A percentile compares a stretch with the other conserved stretches of the same genome.
Conservation (phyloP, 2,797 vertebrate genomes). For the Gallirallus australis region DNA sequence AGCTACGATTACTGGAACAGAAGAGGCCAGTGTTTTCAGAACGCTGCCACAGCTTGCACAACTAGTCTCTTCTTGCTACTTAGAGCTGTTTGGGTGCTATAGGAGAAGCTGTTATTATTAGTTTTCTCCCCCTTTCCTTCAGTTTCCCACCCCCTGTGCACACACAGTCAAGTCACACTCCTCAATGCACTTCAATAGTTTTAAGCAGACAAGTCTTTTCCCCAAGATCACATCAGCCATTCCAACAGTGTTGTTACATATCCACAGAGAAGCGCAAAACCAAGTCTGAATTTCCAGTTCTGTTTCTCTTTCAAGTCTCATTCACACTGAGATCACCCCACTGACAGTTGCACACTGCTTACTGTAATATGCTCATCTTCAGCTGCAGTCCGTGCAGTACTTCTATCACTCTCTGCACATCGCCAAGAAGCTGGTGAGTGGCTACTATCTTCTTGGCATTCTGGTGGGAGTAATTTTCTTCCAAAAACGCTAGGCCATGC, state of each 20-base stretch:
- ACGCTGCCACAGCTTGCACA: accelerated
- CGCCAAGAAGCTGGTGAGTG: constrained; percentile 90
- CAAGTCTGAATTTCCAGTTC: neutral
- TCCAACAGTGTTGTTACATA: neutral
- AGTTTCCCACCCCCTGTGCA: neutral
- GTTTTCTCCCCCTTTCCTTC: neutral
- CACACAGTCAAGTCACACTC: neutral
- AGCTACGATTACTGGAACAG: neutral
- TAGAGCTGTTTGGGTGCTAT: neutral
- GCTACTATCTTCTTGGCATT: constrained; percentile 93
- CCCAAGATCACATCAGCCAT: neutral
- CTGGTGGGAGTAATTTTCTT: constrained; percentile 94
- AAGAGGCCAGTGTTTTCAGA: neutral
- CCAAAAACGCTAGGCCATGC: constrained; percentile 93
- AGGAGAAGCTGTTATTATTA: neutral
- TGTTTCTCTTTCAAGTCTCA: neutral
- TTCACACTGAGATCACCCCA: neutral
- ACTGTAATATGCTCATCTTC: constrained; percentile 95
- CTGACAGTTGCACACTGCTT: constrained; percentile 43
- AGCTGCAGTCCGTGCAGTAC: constrained; percentile 93
- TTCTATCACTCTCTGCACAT: constrained; percentile 89
- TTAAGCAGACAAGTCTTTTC: neutral
- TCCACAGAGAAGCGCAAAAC: neutral
- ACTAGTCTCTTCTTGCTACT: neutral
- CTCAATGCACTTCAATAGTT: neutral